phyloP scores from a whole-genome alignment of 2,113 vertebrate species.

The Numida meleagris region DNA sequence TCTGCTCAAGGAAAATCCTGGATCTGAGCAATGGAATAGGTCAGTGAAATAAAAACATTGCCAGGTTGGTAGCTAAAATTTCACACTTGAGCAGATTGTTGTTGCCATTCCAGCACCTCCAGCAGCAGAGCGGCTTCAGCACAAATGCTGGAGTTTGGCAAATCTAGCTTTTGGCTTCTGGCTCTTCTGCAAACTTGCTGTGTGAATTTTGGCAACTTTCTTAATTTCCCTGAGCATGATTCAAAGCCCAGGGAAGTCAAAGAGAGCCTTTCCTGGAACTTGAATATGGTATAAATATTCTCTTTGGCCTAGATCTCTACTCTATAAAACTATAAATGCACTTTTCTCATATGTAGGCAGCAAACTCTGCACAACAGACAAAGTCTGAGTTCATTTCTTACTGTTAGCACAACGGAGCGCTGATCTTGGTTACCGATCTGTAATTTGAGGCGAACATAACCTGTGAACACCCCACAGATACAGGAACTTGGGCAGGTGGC shows the following conservation, averaged over 20 bases:
- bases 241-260: constrained; percentile 23
- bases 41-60: not conserved
- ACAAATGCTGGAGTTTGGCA: not conserved
- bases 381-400: not conserved
- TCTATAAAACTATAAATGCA: not conserved
- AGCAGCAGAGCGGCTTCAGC: not conserved
- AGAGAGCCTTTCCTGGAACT: constrained; percentile 13
- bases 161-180: not conserved
- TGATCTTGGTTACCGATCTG: not conserved
- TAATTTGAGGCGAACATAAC: not conserved
- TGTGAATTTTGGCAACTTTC: not conserved
- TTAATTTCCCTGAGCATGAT: constrained; percentile 11
- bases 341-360: not conserved
- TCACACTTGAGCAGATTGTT: constrained; percentile 28
- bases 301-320: not conserved
- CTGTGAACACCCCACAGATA: rapidly evolving
- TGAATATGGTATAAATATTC: not conserved
- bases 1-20: constrained; percentile 21
- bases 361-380: not conserved
- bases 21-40: constrained; percentile 33
- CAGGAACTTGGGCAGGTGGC: not conserved
- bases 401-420: not conserved
- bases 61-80: constrained; percentile 28
- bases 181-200: not conserved
- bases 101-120: constrained; percentile 49